Conservation (phyloP, 2,797 vertebrate genomes). For the Fratercula arctica region DNA sequence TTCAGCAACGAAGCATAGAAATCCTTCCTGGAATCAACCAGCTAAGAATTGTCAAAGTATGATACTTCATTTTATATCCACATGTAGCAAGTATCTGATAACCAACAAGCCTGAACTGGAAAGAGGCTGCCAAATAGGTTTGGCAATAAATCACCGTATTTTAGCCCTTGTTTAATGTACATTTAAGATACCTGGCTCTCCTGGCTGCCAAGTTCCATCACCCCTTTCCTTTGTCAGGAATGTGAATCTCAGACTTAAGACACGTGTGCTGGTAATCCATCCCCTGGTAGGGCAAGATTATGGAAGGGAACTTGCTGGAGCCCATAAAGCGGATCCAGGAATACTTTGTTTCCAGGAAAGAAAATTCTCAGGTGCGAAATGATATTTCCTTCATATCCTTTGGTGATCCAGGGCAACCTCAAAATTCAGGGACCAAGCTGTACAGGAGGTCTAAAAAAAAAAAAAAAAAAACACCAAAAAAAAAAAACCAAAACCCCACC, state of each 20-base stretch:
- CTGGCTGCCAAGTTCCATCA: neutral
- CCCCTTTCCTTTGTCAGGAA: neutral
- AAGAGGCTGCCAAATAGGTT: neutral
- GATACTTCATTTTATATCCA: neutral
- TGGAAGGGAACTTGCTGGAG: neutral
- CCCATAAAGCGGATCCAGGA: neutral
- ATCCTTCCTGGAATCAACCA: neutral
- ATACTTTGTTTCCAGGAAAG: neutral
- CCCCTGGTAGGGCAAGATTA: neutral
- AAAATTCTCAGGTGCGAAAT: neutral
- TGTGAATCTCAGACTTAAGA: neutral
- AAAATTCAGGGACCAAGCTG: neutral
- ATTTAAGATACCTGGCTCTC: neutral
- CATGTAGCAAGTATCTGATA: neutral
- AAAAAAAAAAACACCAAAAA: too few relatives aligned
- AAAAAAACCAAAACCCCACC: neutral
- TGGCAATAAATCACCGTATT: neutral
- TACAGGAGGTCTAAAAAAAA: neutral
- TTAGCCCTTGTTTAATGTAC: neutral
- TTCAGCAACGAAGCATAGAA: neutral
- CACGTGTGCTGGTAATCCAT: rapidly evolving
- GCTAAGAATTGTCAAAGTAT: neutral
- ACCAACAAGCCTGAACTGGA: neutral
- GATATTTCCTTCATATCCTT: neutral
- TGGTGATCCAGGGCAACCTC: neutral